Evolutionary conservation across 2,113 vertebrate genomes (phyloP), one percentile per base, ranked within the genome.

Genomic region (Istiophorus platypterus): DNA sequence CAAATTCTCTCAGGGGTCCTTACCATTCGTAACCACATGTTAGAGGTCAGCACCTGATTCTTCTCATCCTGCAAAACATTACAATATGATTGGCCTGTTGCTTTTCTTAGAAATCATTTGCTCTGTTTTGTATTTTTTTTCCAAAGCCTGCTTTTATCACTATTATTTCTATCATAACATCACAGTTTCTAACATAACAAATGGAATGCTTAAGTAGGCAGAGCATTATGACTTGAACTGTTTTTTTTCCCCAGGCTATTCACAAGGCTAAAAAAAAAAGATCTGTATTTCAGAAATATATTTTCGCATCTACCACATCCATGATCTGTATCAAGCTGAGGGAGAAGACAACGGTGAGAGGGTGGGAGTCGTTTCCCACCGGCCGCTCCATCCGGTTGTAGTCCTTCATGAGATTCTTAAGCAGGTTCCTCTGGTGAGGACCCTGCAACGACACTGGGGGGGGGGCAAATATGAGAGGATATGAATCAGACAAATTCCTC

Each of bases 1-100:
- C 24, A 57, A 14, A 51, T 18, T 31, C 49, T 72, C 62, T 62
- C 71, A 14, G 52, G 45, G 22, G 20, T 83, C 47, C 92, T 95
- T 92, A 96, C 95, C 95, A 96, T 96, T 74, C 93, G 93, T 3
- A 96, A 90, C 95, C 95, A 96, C 51, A 96, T 95, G 76, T 96
- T 96, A 27, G 94, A 90, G 59, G 95, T 96, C 47, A 96, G 88
- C 54, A 96, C 90, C 82, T 96, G 95, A 87, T 96, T 96, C 92
- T 96, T 96, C 85, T 96, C 95, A 80, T 96, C 95, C 95, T 96
- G 81, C 26, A 92, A 90, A 47, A 87, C 20, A 85, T 39, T 65
- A 20, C 80, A 85, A 63, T 4, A 69, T 26, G 20, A 73, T 81
- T 2, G 77, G 7, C 26, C 63, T 11, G 11, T 58, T 24, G 3